Percentiles rank a stretch among this genome's conserved stretches.
These are phyloP conservation scores for Blastomussa wellsi DNA, from an alignment of 92 coral and sea anemone species.

Conservation along the genomic window DNA sequence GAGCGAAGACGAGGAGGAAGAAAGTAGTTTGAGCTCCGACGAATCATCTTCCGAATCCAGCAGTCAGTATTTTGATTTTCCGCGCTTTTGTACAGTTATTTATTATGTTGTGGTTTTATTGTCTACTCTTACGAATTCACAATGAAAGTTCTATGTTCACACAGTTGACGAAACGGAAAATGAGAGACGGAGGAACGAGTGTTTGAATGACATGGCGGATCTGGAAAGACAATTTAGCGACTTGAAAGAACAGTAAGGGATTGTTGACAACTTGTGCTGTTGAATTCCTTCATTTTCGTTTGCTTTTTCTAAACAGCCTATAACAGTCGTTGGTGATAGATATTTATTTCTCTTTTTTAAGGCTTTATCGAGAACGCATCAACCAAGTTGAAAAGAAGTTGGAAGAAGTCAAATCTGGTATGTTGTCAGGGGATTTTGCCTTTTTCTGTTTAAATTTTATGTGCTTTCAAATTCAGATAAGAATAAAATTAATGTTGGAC, in stretches of 20 bases:
- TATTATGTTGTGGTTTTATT: not conserved
- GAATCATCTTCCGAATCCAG: constrained; percentile 91
- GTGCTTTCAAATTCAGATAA: too few relatives aligned
- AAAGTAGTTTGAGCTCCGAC: constrained; percentile 88
- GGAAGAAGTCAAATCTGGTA: constrained; percentile 86
- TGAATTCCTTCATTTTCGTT: not conserved
- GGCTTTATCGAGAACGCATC: constrained; percentile 88
- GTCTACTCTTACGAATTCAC: not conserved
- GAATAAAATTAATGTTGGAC: too few relatives aligned
- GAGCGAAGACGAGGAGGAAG: constrained; percentile 99
- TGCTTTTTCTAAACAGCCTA: not conserved
- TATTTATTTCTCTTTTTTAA: constrained; percentile 10
- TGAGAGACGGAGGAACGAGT: constrained; percentile 88
- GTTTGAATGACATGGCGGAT: constrained; percentile 94
- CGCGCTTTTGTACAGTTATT: constrained; percentile 24
- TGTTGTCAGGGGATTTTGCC: constrained; percentile 1
- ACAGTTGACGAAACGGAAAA: constrained; percentile 95
- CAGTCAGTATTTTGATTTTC: constrained; percentile 23
- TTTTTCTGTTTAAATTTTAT: too few relatives aligned
- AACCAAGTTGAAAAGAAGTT: constrained; percentile 94
- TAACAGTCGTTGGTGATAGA: not conserved
- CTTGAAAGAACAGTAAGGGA: constrained; percentile 91
- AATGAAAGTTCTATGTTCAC: not conserved
- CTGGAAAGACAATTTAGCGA: constrained; percentile 95
- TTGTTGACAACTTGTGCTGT: not conserved